A percentile compares a stretch with the other conserved stretches of the same genome.
These are phyloP conservation scores for Hydractinia symbiolongicarpus DNA, from an alignment of 30 jellyfish, hydroid and myxozoan genomes.

Conservation along the genomic window DNA sequence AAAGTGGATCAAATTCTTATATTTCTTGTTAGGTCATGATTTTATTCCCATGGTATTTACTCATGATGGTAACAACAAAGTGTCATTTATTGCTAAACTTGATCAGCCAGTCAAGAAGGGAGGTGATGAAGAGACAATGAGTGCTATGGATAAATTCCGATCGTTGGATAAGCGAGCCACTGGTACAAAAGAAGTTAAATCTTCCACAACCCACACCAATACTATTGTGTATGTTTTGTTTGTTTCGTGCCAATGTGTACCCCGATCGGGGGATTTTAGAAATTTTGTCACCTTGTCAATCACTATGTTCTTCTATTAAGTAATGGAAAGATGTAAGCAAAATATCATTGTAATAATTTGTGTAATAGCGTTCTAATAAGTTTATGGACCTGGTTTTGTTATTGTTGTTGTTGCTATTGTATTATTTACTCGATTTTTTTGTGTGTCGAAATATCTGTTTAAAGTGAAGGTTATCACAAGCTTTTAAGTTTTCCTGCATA, in stretches of 20 bases:
- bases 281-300: too few relatives aligned
- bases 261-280: background rate
- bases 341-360: too few relatives aligned
- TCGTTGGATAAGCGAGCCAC: slow-evolving; percentile 88
- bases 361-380: too few relatives aligned
- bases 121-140: slow-evolving; percentile 86
- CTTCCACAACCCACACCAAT: slow-evolving; percentile 76
- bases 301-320: too few relatives aligned
- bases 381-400: too few relatives aligned
- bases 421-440: too few relatives aligned
- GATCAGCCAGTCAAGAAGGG: slow-evolving; percentile 68
- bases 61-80: slow-evolving; percentile 46
- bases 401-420: too few relatives aligned
- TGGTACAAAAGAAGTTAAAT: slow-evolving; percentile 59
- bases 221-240: slow-evolving; percentile 60
- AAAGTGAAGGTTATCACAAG: too few relatives aligned
- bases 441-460: too few relatives aligned
- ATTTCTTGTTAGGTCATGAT: slow-evolving; percentile 60
- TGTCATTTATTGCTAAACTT: slow-evolving; percentile 56
- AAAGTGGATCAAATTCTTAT: background rate
- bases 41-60: slow-evolving; percentile 75
- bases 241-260: background rate
- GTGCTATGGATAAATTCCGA: slow-evolving; percentile 97
- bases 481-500: too few relatives aligned
- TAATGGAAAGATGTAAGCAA: too few relatives aligned